phyloP scores from a whole-genome alignment of 64 coral and sea anemone species.

The Porites lutea region DNA sequence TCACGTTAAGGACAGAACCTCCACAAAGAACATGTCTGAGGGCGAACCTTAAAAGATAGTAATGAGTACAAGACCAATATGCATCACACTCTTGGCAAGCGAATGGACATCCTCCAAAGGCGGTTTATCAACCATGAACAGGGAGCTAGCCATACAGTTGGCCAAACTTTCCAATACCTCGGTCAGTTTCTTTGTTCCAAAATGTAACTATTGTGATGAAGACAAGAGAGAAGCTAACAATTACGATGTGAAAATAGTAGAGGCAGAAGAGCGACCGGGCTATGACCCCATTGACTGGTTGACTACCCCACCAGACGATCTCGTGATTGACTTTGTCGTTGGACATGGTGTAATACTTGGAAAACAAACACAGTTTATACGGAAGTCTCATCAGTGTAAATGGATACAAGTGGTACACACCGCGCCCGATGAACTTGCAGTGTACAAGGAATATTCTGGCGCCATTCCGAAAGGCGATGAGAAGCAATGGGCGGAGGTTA shows the following conservation, averaged over 20 bases:
- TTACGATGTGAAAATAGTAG: neutral
- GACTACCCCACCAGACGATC: neutral
- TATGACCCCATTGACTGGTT: neutral
- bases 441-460: neutral
- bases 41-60: no score
- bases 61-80: no score
- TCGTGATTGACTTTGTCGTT: neutral
- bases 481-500: neutral
- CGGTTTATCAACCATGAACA: neutral
- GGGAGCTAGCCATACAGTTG: neutral
- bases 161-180: neutral
- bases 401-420: conserved; percentile 8
- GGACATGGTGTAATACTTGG: neutral
- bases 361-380: neutral
- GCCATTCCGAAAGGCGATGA: neutral
- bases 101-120: conserved; percentile 25
- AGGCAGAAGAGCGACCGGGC: neutral
- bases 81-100: neutral
- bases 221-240: neutral
- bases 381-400: neutral
- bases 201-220: neutral
- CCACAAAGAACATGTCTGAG: no score
- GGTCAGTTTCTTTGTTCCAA: neutral
- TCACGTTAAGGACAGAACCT: no score
- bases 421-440: neutral